Evolutionary conservation across 2,113 vertebrate species (phyloP).

Genomic region (Gymnogyps californianus): DNA sequence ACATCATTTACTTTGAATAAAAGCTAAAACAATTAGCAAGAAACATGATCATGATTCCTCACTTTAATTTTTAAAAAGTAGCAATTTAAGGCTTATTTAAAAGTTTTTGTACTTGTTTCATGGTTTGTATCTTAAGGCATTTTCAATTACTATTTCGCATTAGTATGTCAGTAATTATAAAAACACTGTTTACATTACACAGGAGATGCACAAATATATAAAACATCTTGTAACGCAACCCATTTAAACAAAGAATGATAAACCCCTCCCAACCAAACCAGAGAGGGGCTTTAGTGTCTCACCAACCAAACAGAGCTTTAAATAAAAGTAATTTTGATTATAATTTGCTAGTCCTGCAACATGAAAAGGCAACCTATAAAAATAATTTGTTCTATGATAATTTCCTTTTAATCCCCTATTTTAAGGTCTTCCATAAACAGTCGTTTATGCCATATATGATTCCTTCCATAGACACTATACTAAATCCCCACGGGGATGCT

Average conservation of each 20-base stretch:
- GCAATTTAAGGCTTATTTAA: conserved; percentile 44
- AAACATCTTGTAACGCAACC: not conserved
- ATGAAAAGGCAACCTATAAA: not conserved
- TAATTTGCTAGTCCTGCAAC: not conserved
- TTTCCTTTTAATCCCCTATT: not conserved
- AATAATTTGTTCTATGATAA: not conserved
- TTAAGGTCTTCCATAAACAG: not conserved
- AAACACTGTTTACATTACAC: conserved; percentile 5
- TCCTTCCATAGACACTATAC: not conserved
- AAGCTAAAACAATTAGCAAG: conserved; percentile 45
- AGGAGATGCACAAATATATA: conserved; percentile 3
- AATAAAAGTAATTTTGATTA: not conserved
- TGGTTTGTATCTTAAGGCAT: conserved; percentile 7
- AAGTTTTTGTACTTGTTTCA: conserved; percentile 27
- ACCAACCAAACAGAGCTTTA: not conserved
- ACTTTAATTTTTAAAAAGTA: not conserved
- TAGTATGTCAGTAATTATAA: conserved; percentile 14
- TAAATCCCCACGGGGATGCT: not conserved
- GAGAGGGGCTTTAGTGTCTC: not conserved
- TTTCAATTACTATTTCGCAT: conserved; percentile 23
- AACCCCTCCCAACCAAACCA: not conserved
- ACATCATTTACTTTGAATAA: conserved; percentile 40
- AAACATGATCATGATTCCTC: conserved; percentile 36
- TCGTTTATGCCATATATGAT: not conserved
- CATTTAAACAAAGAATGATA: not conserved